phyloP scores from a whole-genome alignment of 2,888 invertebrate species.

The Galerucella calmariensis region DNA sequence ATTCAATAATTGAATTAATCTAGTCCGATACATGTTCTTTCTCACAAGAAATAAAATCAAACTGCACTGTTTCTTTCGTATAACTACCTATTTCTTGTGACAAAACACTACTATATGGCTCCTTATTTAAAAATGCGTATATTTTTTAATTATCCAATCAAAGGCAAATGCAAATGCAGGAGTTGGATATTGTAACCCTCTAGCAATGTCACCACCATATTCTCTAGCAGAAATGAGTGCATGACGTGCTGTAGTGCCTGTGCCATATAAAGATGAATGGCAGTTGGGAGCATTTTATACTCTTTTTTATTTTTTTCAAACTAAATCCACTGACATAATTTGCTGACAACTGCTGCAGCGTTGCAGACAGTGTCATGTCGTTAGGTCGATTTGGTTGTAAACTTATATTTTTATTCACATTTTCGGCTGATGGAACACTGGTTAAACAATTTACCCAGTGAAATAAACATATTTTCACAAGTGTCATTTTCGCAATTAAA shows the following conservation, averaged over 20 bases:
- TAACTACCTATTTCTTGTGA: too few species aligned
- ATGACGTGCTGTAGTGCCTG: too few species aligned
- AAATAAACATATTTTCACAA: slow-evolving; percentile 16
- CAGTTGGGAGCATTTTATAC: not conserved
- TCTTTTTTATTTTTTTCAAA: not conserved
- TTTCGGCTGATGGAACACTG: not conserved
- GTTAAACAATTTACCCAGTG: not conserved
- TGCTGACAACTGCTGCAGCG: not conserved
- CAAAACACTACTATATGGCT: too few species aligned
- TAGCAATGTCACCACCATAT: too few species aligned
- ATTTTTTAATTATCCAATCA: too few species aligned
- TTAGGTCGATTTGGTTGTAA: not conserved
- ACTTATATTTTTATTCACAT: not conserved
- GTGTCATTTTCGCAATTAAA: slow-evolving; percentile 34
- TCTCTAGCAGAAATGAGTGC: too few species aligned
- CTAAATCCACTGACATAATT: not conserved
- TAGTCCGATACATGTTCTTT: slow-evolving; percentile 2
- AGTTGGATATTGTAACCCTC: too few species aligned
- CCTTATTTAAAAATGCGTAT: too few species aligned
- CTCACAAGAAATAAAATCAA: too few species aligned
- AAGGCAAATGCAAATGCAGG: too few species aligned
- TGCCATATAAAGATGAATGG: too few species aligned
- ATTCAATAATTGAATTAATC: slow-evolving; percentile 11
- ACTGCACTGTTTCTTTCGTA: too few species aligned
- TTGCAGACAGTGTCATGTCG: not conserved